Evolutionary conservation across 2,113 vertebrate species (phyloP), one percentile per base, ranked within the genome.

Genomic region (crab-eating macaque (Macaca fascicularis)): DNA sequence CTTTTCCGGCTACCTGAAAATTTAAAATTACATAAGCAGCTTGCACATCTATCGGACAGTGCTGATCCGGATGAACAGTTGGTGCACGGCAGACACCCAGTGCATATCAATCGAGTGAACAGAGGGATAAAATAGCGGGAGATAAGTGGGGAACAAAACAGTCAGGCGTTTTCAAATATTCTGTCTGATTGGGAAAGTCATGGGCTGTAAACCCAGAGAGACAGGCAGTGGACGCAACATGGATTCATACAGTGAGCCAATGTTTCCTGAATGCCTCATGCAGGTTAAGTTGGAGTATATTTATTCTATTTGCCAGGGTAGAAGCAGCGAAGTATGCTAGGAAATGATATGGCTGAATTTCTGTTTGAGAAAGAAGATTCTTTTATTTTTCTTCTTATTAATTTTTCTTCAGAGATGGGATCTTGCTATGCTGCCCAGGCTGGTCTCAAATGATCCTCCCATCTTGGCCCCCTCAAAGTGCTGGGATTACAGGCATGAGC

Each of bases 201-300:
- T 1, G 7, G 81, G 30, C 59, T 48, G 10, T 1, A 6, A n/a
- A 50, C 38, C 23, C 2, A 5, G 38, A 43, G 17, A 89, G 76
- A 83, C 40, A 11, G 79, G 27, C 19, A 10, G 67, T 8, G 19
- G 27, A 8, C 0, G 0, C 0, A 0, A 22, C 14, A 1, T 0
- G 40, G 45, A 79, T 13, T 23, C 8, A 0, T 2, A 38, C 9
- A 8, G 25, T 3, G 9, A 74, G 69, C 35, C 9, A 0, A 4
- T 8, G 67, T 61, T 79, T 27, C 20, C 19, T 17, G 30, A 80
- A 48, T 1, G 1, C 4, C 12, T 2, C 11, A 11, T 7, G 1
- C n/a, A 10, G 35, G 35, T 27, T 64, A n/a, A 14, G 43, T 1
- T 76, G 8, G 16, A 5, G 22, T 59, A 17, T 8, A 16, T 70